These are phyloP conservation scores for Dicentrarchus labrax DNA, from an alignment of 2,113 vertebrate genomes.

Conservation along the genomic window DNA sequence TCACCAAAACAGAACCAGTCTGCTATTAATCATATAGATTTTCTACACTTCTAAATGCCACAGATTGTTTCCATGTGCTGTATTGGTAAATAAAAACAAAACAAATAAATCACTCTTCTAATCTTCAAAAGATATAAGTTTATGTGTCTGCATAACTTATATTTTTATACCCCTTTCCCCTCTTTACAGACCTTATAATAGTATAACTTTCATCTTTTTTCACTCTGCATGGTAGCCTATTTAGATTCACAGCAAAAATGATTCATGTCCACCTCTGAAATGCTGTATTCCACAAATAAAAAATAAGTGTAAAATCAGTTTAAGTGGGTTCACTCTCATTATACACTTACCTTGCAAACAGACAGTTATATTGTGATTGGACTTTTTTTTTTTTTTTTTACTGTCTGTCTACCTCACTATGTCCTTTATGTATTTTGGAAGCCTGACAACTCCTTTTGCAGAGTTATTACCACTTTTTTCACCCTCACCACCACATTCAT, in stretches of 20 bases:
- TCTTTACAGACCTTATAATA: slow-evolving; percentile 1
- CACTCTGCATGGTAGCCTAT: not conserved
- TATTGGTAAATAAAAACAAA: not conserved
- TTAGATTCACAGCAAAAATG: slow-evolving; percentile 28
- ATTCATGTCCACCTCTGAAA: slow-evolving; percentile 36
- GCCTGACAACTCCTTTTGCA: slow-evolving; percentile 73
- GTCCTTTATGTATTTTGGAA: slow-evolving; percentile 82
- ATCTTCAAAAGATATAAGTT: not conserved
- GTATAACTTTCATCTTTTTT: slow-evolving; percentile 13
- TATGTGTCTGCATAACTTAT: not conserved
- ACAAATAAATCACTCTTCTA: not conserved
- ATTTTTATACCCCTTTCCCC: not conserved
- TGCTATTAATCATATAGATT: not conserved
- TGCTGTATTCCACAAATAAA: slow-evolving; percentile 48
- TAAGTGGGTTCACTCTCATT: slow-evolving; percentile 57
- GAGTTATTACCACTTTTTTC: slow-evolving; percentile 69
- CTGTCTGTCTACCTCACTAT: slow-evolving; percentile 64
- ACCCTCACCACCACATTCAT: slow-evolving; percentile 68
- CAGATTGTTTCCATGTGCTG: not conserved
- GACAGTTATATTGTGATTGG: slow-evolving; percentile 76
- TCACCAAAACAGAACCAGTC: slow-evolving; percentile 41
- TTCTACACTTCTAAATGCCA: not conserved
- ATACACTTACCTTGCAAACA: slow-evolving; percentile 53
- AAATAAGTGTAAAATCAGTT: slow-evolving; percentile 42
- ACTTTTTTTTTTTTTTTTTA: slow-evolving; percentile 50